Base-by-base conservation (phyloP, 2,113 vertebrate species). In the Chauna torquata region DNA sequence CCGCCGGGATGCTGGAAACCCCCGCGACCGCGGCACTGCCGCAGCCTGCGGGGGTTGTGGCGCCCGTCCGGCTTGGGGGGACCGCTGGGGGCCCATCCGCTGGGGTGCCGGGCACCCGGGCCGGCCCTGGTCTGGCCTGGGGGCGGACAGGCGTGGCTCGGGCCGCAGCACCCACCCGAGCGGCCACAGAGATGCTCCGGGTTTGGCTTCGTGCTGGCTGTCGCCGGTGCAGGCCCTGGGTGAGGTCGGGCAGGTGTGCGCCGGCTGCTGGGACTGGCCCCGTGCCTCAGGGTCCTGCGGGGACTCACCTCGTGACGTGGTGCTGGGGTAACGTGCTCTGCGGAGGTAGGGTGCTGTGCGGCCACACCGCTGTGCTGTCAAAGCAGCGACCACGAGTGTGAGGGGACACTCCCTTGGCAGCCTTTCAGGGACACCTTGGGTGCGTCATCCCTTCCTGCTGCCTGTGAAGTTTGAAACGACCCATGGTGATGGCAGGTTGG, bases 391-490 rank as follows among this genome's bases (percentile, higher is more conserved):
- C 6, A 3, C 16, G 25, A 0, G 23, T 5, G 62, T 20, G 52
- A n/a, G 14, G 34, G 13, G 12, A 36, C 8, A 3, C 9, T 16
- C 15, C 14, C 45, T n/a, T 1, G 1, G 55, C 5, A 27, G 45
- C 50, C 50, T 8, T 16, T 9, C 12, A 1, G 58, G 40, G 20
- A 3, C n/a, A 3, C 7, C 20, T 9, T 3, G 12, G 27, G 54
- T 55, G 54, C 54, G 14, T 55, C 54, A 28, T 23, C 28, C 28
- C 30, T 38, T 7, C 9, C 30, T 0, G 0, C 27, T 3, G 7
- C 45, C 47, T 27, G 6, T 3, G 0, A 8, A 13, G 54, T 5
- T 7, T 20, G 11, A 2, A 3, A 9, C 2, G 7, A 36, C n/a
- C 15, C 30, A 0, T 1, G 2, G 17, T 2, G 3, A 42, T 2